Conservation (phyloP, 2,113 vertebrate species). For the Eptesicus fuscus region DNA sequence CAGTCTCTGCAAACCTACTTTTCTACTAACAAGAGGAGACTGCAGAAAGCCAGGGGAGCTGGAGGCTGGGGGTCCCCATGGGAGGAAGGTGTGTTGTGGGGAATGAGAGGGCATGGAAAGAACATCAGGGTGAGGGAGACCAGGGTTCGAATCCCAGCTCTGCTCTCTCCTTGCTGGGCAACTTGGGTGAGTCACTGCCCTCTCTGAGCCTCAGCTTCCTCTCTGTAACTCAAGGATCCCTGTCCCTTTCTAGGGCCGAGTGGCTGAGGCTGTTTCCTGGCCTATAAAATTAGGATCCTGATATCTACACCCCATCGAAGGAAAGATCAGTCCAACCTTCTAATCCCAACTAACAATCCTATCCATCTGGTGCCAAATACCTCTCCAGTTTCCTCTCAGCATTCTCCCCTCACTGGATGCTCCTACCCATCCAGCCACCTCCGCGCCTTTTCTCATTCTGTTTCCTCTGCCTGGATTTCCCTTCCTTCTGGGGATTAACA, state of each 20-base stretch:
- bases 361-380: not conserved
- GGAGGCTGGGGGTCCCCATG: not conserved
- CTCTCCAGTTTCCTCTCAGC: not conserved
- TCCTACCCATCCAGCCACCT: not conserved
- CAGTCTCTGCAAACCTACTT: slow-evolving; percentile 12
- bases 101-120: not conserved
- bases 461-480: not conserved
- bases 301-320: not conserved
- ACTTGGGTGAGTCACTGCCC: not conserved
- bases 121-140: not conserved
- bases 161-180: not conserved
- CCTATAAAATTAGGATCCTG: not conserved
- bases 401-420: not conserved
- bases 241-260: not conserved
- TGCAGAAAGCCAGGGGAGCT: not conserved
- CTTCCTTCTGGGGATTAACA: not conserved
- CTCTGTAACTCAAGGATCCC: not conserved
- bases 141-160: not conserved
- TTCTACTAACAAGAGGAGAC: not conserved
- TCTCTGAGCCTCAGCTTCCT: not conserved
- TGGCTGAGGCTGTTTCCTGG: not conserved
- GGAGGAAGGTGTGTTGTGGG: not conserved
- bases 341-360: not conserved
- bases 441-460: not conserved
- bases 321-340: not conserved